Evolutionary conservation across 2,113 vertebrate species (phyloP).

Genomic region (Phainopepla nitens): DNA sequence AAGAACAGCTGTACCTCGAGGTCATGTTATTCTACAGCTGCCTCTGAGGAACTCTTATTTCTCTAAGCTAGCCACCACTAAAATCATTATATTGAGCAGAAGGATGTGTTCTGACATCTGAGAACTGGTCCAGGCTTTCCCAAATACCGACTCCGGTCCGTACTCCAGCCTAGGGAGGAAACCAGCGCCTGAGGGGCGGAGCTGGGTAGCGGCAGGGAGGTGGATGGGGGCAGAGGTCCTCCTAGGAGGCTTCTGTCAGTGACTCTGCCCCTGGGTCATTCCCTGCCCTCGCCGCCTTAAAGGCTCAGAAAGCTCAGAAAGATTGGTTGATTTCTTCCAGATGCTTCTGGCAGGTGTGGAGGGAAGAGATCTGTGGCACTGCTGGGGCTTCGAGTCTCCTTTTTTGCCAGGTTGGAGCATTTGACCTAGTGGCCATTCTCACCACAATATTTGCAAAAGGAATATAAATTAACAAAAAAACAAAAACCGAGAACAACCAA

Average conservation of each 20-base stretch:
- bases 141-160: too few relatives aligned
- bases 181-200: neutral
- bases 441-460: neutral
- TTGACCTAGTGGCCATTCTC: neutral
- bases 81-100: neutral
- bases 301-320: too few relatives aligned
- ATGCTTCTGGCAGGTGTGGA: too few relatives aligned
- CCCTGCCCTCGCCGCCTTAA: neutral
- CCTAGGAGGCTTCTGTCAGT: neutral
- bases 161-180: too few relatives aligned
- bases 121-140: too few relatives aligned
- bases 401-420: neutral
- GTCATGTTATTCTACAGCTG: neutral
- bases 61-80: neutral
- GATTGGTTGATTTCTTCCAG: too few relatives aligned
- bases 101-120: neutral
- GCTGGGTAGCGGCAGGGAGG: neutral
- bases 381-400: too few relatives aligned
- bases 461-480: neutral
- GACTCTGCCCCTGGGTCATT: neutral
- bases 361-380: fast-evolving
- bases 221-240: neutral
- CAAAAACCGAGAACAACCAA: too few relatives aligned
- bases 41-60: neutral
- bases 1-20: neutral